Base-by-base conservation (phyloP, 2,888 invertebrate genomes). In the Mimachlamys varia region DNA sequence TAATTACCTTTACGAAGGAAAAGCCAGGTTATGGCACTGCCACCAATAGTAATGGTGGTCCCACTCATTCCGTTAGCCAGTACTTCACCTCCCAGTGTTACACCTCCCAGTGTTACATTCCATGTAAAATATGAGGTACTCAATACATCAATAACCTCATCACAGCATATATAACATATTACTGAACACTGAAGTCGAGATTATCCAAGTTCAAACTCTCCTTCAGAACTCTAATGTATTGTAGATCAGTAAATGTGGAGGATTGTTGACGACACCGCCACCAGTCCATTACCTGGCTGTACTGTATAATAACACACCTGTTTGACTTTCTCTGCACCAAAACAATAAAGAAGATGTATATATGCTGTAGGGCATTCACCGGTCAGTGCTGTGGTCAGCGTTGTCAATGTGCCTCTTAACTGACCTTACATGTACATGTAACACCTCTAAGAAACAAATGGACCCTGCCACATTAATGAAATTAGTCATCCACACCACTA, bases 341-440 rank as follows among this genome's bases (percentile, higher is more conserved):
- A 62, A 17, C 13, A 17, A 53, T 62, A 62, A 19, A 7, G n/a
- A 53, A n/a, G n/a, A n/a, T n/a, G n/a, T n/a, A 58, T 58, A 58
- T n/a, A n/a, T 62, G 62, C 62, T 62, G 62, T 62, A 62, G 62
- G 62, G 62, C n/a, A 62, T n/a, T 62, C n/a, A 62, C 22, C 62
- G 62, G 62, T 62, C 62, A 62, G 62, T 62, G n/a, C 22, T 53
- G 53, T 53, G 13, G 53, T 53, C 53, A 44, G 44, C 7, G 3
- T 44, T 44, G 44, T 44, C 44, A 44, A 44, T 44, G 44, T 44
- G 53, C 53, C 53, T 53, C 22, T 19, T 62, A 62, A 62, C 62
- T 62, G 62, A 62, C 62, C 62, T 22, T n/a, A n/a, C 62, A 5
- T 44, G 44, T 44, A 62, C n/a, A n/a, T 22, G 22, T 62, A 62